phyloP scores from a whole-genome alignment of 2,113 vertebrate genomes.

The Hypocryptadius cinnamomeus region DNA sequence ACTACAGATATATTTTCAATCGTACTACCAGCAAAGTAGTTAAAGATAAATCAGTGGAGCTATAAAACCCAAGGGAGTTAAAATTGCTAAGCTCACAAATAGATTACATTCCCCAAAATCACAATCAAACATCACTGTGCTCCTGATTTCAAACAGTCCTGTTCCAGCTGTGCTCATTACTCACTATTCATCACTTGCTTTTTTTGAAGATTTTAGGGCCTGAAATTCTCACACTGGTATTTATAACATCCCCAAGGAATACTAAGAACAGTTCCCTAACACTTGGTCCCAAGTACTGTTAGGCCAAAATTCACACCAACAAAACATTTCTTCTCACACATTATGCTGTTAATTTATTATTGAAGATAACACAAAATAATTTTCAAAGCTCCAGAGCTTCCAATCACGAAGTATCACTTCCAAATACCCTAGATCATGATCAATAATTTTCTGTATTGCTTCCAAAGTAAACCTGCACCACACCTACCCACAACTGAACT shows the following conservation, averaged over 20 bases:
- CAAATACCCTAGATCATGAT: not conserved
- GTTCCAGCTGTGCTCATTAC: constrained; percentile 35
- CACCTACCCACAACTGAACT: not conserved
- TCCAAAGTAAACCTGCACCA: not conserved
- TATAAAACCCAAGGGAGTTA: not conserved
- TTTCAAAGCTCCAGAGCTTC: not conserved
- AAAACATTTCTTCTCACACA: not conserved
- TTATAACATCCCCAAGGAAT: not conserved
- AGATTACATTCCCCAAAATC: constrained; percentile 5
- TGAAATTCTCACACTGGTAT: not conserved
- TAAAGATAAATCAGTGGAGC: constrained; percentile 12
- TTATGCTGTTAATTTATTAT: not conserved
- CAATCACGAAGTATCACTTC: not conserved
- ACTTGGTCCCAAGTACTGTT: not conserved
- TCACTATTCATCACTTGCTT: constrained; percentile 16
- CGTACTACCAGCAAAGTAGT: not conserved
- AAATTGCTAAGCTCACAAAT: constrained; percentile 29
- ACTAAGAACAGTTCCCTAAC: not conserved
- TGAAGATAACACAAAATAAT: not conserved
- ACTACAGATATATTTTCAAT: not conserved
- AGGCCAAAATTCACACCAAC: not conserved
- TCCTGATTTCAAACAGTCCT: constrained; percentile 30
- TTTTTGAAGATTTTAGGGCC: not conserved
- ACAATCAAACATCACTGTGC: constrained; percentile 37
- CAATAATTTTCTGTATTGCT: not conserved